These are phyloP conservation scores for Elegia similella DNA, from an alignment of 2,888 invertebrate genomes.

Conservation along the genomic window DNA sequence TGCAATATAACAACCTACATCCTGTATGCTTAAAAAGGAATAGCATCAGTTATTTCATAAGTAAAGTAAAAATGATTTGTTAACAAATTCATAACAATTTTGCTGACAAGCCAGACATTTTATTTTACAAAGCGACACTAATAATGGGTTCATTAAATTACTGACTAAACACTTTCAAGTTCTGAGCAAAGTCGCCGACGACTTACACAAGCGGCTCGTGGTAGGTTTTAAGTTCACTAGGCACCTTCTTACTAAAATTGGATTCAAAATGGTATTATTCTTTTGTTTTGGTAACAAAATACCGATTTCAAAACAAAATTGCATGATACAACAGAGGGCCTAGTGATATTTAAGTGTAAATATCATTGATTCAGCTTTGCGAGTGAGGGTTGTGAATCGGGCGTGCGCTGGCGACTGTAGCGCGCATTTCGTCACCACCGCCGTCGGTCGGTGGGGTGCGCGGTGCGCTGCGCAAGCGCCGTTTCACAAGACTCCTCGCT, in stretches of 20 bases:
- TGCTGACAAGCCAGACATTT: constrained; percentile 15
- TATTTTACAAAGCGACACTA: constrained; percentile 28
- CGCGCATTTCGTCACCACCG: constrained; percentile 69
- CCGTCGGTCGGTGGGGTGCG: constrained; percentile 65
- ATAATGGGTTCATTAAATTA: constrained; percentile 31
- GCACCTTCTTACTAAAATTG: neutral
- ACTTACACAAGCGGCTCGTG: constrained; percentile 40
- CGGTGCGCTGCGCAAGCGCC: constrained; percentile 76
- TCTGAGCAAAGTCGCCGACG: constrained; percentile 43
- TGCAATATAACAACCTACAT: neutral
- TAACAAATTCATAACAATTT: constrained; percentile 17
- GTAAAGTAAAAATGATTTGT: constrained; percentile 16
- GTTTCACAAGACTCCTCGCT: constrained; percentile 76
- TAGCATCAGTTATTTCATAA: neutral
- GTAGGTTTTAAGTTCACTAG: too few relatives aligned
- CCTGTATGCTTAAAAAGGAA: constrained; percentile 9
- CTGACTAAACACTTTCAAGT: constrained; percentile 26
- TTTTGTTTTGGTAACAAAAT: neutral
- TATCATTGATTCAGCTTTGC: constrained; percentile 21
- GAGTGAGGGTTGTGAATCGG: constrained; percentile 54
- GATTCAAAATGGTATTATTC: neutral
- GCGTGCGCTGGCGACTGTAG: constrained; percentile 62
- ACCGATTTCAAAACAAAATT: neutral
- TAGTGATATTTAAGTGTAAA: constrained; percentile 15
- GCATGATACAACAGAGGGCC: constrained; percentile 19